Evolutionary conservation across 2,113 vertebrate species (phyloP).

Genomic region (Thymallus thymallus): DNA sequence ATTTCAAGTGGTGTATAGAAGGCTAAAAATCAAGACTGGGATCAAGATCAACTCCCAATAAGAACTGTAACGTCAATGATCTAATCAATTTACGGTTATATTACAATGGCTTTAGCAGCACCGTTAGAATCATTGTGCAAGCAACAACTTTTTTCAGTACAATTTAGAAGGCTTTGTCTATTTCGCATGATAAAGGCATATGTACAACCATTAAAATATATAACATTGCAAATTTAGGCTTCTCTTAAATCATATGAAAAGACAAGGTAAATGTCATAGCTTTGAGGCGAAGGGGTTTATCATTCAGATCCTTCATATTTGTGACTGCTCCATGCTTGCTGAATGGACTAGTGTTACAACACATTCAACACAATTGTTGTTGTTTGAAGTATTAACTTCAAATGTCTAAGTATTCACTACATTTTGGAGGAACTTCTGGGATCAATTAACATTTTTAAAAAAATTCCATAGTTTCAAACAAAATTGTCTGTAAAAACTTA

Average conservation of each 20-base stretch:
- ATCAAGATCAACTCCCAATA: neutral
- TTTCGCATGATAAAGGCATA: constrained; percentile 52
- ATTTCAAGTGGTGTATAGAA: neutral
- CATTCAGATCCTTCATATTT: neutral
- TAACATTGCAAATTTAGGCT: neutral
- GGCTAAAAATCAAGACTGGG: neutral
- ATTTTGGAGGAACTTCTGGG: too few species aligned
- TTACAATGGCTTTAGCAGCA: constrained; percentile 62
- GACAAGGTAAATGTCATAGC: neutral
- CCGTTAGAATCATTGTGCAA: constrained; percentile 65
- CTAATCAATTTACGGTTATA: constrained; percentile 8
- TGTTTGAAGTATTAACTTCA: neutral
- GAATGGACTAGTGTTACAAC: neutral
- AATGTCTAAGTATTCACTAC: too few species aligned
- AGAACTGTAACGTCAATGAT: neutral
- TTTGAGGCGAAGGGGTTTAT: neutral
- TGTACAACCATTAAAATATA: constrained; percentile 12
- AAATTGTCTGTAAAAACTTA: too few species aligned
- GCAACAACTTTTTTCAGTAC: constrained; percentile 20
- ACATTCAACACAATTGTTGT: neutral
- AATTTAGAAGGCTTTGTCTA: constrained; percentile 18
- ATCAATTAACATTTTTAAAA: too few species aligned
- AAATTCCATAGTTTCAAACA: too few species aligned
- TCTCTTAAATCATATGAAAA: neutral
- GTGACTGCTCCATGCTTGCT: neutral